Percentiles rank a stretch among this genome's conserved stretches.
Conservation (phyloP, 2,797 vertebrate genomes). For the Benthosema pterotum region DNA sequence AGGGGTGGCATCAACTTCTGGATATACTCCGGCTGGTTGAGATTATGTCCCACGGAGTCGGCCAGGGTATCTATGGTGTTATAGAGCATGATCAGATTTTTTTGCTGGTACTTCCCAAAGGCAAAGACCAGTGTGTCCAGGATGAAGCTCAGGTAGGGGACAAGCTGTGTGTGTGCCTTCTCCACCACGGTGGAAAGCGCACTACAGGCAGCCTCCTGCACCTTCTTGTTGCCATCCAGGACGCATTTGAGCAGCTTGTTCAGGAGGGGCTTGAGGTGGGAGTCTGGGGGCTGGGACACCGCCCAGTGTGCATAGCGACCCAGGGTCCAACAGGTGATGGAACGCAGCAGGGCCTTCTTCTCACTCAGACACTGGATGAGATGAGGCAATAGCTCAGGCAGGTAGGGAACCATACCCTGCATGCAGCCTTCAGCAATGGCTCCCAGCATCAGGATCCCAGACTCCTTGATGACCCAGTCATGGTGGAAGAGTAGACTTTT, state of each 20-base stretch:
- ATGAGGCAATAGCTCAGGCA: slow-evolving; percentile 86
- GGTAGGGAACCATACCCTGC: slow-evolving; percentile 87
- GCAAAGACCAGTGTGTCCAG: slow-evolving; percentile 87
- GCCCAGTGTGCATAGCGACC: slow-evolving; percentile 89
- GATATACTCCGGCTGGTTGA: slow-evolving; percentile 89
- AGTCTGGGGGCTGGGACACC: slow-evolving; percentile 82
- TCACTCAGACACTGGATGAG: slow-evolving; percentile 50
- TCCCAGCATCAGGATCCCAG: slow-evolving; percentile 85
- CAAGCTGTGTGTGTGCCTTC: slow-evolving; percentile 79
- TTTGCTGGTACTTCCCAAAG: slow-evolving; percentile 88
- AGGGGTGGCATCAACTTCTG: slow-evolving; percentile 88
- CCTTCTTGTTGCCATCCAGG: slow-evolving; percentile 85
- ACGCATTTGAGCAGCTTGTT: slow-evolving; percentile 86
- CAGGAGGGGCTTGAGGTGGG: slow-evolving; percentile 87
- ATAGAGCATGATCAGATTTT: slow-evolving; percentile 87
- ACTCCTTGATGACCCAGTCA: slow-evolving; percentile 42
- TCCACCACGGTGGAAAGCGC: no score
- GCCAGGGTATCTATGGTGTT: slow-evolving; percentile 87
- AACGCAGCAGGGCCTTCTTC: slow-evolving; percentile 86
- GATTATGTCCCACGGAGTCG: slow-evolving; percentile 87
- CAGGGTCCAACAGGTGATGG: slow-evolving; percentile 87
- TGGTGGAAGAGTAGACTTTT: slow-evolving; percentile 78
- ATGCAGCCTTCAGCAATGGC: slow-evolving; percentile 88
- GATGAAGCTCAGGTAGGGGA: slow-evolving; percentile 87
- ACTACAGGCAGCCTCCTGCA: no score